Conservation (phyloP, 2,113 vertebrate genomes). For the Calidris pygmaea region DNA sequence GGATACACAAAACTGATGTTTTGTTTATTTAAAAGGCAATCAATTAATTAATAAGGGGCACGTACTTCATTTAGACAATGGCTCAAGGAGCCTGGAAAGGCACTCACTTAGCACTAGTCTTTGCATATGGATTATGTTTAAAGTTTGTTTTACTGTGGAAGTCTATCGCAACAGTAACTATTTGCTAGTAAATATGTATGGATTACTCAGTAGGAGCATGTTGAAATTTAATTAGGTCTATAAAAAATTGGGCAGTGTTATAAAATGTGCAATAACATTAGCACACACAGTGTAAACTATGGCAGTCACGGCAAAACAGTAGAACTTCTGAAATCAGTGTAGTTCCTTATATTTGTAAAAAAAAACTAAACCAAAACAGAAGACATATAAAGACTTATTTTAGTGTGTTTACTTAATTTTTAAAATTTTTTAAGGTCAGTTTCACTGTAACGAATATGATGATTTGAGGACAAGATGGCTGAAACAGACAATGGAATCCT, state of each 20-base stretch:
- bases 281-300: neutral
- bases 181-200: neutral
- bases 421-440: slow-evolving; percentile 71
- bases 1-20: neutral
- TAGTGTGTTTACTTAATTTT: neutral
- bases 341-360: neutral
- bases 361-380: too few species aligned
- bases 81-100: neutral
- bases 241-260: neutral
- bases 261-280: neutral
- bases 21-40: neutral
- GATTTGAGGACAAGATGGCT: slow-evolving; percentile 76
- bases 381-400: neutral
- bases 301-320: neutral
- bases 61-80: neutral
- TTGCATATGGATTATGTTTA: neutral
- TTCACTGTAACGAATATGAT: slow-evolving; percentile 91
- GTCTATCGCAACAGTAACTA: neutral
- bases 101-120: neutral
- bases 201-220: neutral
- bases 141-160: neutral
- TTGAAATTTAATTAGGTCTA: neutral
- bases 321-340: neutral
- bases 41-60: neutral
- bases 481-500: slow-evolving; percentile 88